Evolutionary conservation across 2,888 invertebrate species (phyloP).

Genomic region (Elmis aenea): DNA sequence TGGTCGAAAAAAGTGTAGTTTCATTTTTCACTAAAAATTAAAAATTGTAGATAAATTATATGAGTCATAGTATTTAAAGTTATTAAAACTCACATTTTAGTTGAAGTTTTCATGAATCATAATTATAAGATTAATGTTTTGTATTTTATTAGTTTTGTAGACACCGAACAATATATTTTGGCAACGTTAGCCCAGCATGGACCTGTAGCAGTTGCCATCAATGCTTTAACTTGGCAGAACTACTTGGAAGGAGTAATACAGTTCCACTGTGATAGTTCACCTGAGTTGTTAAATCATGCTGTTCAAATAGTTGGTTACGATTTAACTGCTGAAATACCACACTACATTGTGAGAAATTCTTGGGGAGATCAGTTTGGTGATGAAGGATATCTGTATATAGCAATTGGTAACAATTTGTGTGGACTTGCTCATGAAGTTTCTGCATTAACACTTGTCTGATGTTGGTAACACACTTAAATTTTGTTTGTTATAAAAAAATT

Average conservation of each 20-base stretch:
- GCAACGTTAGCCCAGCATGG: conserved; percentile 61
- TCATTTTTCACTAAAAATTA: no score
- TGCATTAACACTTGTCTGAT: no score
- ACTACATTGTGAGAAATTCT: conserved; percentile 80
- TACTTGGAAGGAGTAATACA: conserved; percentile 81
- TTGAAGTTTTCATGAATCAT: no score
- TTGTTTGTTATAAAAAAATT: no score
- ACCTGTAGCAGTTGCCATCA: conserved; percentile 75
- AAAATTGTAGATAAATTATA: no score
- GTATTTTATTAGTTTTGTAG: conserved; percentile 55
- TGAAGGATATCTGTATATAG: conserved; percentile 70
- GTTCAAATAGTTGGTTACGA: conserved; percentile 82
- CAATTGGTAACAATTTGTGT: conserved; percentile 71
- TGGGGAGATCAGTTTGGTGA: conserved; percentile 78
- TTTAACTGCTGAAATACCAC: conserved; percentile 62
- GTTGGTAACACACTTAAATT: no score
- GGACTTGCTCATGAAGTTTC: conserved; percentile 68
- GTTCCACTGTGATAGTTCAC: conserved; percentile 65
- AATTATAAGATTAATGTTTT: conserved; percentile 4
- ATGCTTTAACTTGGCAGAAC: conserved; percentile 81
- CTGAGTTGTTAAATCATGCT: conserved; percentile 68
- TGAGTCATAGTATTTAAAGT: no score
- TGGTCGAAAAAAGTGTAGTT: no score
- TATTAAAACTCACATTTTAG: no score
- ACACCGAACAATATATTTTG: conserved; percentile 60